Percentiles rank a stretch among this genome's conserved stretches.
Evolutionary conservation across 2,113 vertebrate species (phyloP).

Genomic region (Eulemur rufifrons): DNA sequence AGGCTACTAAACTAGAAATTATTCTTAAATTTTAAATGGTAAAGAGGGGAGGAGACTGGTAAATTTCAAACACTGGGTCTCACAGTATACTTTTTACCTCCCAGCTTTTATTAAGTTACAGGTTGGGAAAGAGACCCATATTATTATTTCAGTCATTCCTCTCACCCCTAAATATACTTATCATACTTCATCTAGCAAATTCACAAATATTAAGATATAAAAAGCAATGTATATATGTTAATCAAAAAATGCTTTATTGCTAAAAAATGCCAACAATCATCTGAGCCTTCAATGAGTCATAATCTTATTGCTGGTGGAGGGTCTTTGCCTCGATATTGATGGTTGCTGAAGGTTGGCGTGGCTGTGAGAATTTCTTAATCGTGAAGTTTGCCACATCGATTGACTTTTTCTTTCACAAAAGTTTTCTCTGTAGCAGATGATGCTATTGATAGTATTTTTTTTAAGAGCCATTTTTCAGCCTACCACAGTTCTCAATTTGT

Average conservation of each 20-base stretch:
- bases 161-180: neutral
- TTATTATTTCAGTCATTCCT: neutral
- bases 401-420: too few relatives aligned
- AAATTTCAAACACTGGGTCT: neutral
- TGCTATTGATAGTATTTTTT: too few relatives aligned
- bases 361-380: too few relatives aligned
- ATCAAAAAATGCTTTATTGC: too few relatives aligned
- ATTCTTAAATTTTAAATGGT: neutral
- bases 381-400: too few relatives aligned
- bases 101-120: neutral
- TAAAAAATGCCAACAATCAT: too few relatives aligned
- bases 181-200: neutral
- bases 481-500: neutral
- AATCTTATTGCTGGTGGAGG: too few relatives aligned
- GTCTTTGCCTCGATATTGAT: neutral
- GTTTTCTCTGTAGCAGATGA: too few relatives aligned
- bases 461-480: neutral
- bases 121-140: neutral
- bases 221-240: neutral
- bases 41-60: neutral
- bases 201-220: neutral
- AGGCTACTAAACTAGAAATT: constrained; percentile 37
- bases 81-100: neutral
- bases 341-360: too few relatives aligned
- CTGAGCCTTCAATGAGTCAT: too few relatives aligned